Conservation (phyloP, 2,888 invertebrate species). For the Micoletzkya japonica region DNA sequence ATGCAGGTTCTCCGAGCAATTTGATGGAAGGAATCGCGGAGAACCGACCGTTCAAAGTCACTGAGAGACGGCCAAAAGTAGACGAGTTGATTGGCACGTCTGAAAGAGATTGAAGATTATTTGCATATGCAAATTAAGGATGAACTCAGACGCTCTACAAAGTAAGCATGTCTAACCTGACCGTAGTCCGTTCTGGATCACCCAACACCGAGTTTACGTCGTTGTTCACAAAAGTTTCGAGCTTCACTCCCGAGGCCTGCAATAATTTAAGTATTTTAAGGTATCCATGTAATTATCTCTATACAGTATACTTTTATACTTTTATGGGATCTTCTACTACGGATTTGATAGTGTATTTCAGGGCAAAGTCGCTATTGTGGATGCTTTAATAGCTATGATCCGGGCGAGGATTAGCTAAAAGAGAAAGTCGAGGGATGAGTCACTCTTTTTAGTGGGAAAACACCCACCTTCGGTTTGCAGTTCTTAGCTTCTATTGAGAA, state of each 20-base stretch:
- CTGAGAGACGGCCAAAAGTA: conserved; percentile 60
- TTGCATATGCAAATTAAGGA: neutral
- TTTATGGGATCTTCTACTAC: no score
- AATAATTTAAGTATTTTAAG: neutral
- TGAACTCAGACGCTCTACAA: no score
- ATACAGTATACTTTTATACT: no score
- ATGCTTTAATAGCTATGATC: neutral
- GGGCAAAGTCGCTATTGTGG: neutral
- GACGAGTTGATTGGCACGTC: conserved; percentile 53
- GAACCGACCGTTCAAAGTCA: conserved; percentile 43
- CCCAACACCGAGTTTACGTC: conserved; percentile 21
- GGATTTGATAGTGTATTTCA: neutral
- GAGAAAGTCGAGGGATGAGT: no score
- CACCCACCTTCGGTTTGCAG: conserved; percentile 22
- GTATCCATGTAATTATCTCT: neutral
- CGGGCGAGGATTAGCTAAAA: no score
- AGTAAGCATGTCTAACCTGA: conserved; percentile 18
- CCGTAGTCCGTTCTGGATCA: conserved; percentile 17
- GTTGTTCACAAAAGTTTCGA: conserved; percentile 16
- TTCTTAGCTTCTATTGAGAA: neutral
- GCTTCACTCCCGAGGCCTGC: conserved; percentile 19
- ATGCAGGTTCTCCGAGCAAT: conserved; percentile 57
- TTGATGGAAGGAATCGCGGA: conserved; percentile 55
- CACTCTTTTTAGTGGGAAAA: no score
- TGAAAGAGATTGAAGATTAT: conserved; percentile 16